Conservation (phyloP, 2,797 vertebrate species). For the Artibeus jamaicensis region DNA sequence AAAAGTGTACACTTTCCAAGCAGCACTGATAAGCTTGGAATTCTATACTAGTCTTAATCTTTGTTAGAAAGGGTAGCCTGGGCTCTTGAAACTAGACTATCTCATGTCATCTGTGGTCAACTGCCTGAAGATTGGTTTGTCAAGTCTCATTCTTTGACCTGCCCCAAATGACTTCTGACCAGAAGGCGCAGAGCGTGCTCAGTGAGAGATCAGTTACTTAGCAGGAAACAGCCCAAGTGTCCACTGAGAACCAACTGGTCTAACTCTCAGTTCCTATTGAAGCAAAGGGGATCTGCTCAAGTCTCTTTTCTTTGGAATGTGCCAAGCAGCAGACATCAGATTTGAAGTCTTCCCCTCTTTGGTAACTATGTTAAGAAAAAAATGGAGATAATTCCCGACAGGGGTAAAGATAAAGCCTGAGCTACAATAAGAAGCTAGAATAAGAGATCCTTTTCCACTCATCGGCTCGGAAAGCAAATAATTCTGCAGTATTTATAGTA, state of each 20-base stretch:
- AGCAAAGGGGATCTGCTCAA: neutral
- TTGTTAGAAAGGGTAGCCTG: neutral
- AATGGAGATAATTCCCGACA: neutral
- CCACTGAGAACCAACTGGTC: neutral
- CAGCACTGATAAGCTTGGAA: neutral
- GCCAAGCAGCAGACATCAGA: constrained; percentile 6
- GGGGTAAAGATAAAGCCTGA: neutral
- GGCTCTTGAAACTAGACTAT: neutral
- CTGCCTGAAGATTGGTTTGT: neutral
- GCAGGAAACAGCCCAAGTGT: neutral
- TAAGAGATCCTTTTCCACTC: neutral
- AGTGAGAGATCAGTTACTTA: neutral
- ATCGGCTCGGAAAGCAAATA: neutral
- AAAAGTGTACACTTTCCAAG: constrained; percentile 43
- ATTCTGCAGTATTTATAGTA: neutral
- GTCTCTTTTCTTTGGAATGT: neutral
- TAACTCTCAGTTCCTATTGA: neutral
- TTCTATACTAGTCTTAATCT: constrained; percentile 7
- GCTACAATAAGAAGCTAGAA: neutral
- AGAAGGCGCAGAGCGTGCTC: neutral
- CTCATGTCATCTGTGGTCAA: neutral
- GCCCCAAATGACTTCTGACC: constrained; percentile 7
- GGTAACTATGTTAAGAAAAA: neutral
- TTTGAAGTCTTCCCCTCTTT: neutral
- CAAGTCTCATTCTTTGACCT: neutral